phyloP scores from a whole-genome alignment of 1,140 invertebrate species.

The Gryon sp. region DNA sequence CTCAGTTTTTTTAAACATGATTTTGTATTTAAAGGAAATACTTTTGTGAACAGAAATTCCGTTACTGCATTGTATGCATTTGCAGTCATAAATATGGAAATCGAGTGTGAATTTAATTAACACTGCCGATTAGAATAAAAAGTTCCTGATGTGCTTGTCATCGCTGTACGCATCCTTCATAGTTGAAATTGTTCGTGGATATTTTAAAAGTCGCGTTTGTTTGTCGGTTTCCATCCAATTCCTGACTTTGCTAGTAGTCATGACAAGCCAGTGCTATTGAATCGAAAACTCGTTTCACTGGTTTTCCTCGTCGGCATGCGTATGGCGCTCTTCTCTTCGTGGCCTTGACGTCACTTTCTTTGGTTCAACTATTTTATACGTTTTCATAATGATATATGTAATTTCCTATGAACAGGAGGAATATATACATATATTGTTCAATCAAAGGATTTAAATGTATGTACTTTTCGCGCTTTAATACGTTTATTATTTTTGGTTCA shows the following conservation, averaged over 20 bases:
- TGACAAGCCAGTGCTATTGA: conserved; percentile 10
- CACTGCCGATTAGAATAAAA: too few species aligned
- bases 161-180: too few species aligned
- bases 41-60: too few species aligned
- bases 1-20: neutral
- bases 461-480: too few species aligned
- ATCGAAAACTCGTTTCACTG: conserved; percentile 32
- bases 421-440: too few species aligned
- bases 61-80: too few species aligned
- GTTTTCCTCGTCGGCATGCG: conserved; percentile 1
- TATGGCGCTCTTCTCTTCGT: neutral
- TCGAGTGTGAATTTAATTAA: too few species aligned
- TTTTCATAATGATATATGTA: conserved; percentile 14
- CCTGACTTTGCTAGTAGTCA: neutral
- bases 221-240: conserved; percentile 1
- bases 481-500: neutral
- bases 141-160: too few species aligned
- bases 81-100: too few species aligned
- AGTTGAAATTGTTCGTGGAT: neutral
- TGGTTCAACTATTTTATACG: neutral
- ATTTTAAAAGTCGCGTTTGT: neutral
- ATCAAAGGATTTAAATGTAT: too few species aligned
- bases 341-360: conserved; percentile 42
- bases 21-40: conserved; percentile 5
- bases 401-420: neutral